These are phyloP conservation scores for Acanthopagrus latus DNA, from an alignment of 2,797 vertebrate genomes.

Conservation along the genomic window DNA sequence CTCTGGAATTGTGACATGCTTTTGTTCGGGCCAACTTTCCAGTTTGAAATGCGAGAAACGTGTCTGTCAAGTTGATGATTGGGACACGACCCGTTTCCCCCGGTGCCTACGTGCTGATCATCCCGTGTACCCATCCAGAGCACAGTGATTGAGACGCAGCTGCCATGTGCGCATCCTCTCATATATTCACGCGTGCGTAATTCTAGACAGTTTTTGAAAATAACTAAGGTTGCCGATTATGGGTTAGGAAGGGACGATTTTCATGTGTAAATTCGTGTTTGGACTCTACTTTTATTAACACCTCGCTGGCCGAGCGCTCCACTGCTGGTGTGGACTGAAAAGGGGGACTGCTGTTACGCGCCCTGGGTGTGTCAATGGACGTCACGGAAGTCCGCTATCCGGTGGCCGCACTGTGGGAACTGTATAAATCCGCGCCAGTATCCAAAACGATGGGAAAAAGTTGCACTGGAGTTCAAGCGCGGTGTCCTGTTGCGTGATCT, in stretches of 20 bases:
- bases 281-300: neutral
- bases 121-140: slow-evolving; percentile 25
- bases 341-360: slow-evolving; percentile 45
- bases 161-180: neutral
- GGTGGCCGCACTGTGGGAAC: slow-evolving; percentile 82
- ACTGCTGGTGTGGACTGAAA: slow-evolving; percentile 4
- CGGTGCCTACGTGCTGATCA: slow-evolving; percentile 70
- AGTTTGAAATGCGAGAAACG: slow-evolving; percentile 12
- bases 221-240: neutral
- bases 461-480: slow-evolving; percentile 74
- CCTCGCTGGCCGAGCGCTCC: slow-evolving; percentile 3
- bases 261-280: neutral
- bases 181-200: neutral
- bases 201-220: neutral
- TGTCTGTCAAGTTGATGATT: slow-evolving; percentile 15
- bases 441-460: slow-evolving; percentile 78
- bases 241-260: accelerated
- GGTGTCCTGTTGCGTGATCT: slow-evolving; percentile 74
- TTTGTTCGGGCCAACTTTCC: neutral
- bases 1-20: slow-evolving; percentile 7
- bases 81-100: neutral
- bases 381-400: slow-evolving; percentile 79
- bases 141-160: neutral
- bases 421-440: slow-evolving; percentile 80
- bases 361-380: slow-evolving; percentile 76